A percentile compares a stretch with the other conserved stretches of the same genome.
Evolutionary conservation across 2,113 vertebrate genomes (phyloP).

Genomic region (Hippotragus niger): DNA sequence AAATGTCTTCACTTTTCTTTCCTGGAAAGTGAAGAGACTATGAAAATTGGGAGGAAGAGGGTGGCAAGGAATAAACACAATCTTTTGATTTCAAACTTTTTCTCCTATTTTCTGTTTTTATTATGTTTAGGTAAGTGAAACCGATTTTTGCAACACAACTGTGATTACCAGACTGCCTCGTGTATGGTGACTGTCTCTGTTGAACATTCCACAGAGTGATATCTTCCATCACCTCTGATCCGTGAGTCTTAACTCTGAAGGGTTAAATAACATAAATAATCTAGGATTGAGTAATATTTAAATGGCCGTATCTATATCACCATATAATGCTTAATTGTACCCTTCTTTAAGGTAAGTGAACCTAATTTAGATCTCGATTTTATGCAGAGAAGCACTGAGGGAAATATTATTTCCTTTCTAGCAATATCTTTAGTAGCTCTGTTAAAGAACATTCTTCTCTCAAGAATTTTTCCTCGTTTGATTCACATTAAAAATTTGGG

Average conservation of each 20-base stretch:
- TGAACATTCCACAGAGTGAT: neutral
- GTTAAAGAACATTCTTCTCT: neutral
- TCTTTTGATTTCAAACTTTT: conserved; percentile 23
- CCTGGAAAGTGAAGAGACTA: neutral
- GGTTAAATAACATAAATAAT: neutral
- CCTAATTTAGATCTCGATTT: neutral
- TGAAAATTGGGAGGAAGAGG: neutral
- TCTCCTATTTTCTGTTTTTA: conserved; percentile 38
- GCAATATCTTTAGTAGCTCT: neutral
- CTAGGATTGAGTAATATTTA: neutral
- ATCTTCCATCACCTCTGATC: neutral
- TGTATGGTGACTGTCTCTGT: neutral
- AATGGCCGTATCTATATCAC: neutral
- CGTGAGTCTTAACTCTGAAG: conserved; percentile 63
- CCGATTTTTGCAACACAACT: conserved; percentile 51
- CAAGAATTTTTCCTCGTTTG: neutral
- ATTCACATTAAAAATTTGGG: neutral
- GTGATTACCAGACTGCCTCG: neutral
- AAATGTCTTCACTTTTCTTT: neutral
- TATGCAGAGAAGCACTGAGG: neutral
- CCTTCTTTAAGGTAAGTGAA: conserved; percentile 45
- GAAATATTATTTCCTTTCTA: neutral
- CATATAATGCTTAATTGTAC: neutral
- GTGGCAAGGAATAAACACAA: neutral
- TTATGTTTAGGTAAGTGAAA: conserved; percentile 84